Percentiles rank a stretch among this genome's conserved stretches.
Evolutionary conservation across 2,797 vertebrate genomes (phyloP).

Genomic region (Oreochromis grahami): DNA sequence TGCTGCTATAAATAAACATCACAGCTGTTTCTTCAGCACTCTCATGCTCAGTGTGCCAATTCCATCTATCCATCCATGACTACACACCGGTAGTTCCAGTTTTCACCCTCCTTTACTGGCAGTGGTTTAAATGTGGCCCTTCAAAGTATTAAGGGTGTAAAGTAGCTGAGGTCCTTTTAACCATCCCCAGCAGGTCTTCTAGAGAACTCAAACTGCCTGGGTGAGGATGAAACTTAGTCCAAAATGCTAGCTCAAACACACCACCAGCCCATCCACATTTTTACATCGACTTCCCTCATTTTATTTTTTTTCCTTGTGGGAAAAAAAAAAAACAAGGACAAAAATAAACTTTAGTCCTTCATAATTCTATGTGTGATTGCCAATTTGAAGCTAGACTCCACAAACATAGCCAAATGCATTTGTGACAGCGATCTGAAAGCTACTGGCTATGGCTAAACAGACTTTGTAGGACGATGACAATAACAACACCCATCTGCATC

Average conservation of each 20-base stretch:
- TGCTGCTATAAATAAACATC: background rate
- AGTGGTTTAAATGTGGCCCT: background rate
- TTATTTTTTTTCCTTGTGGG: background rate
- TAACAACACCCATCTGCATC: background rate
- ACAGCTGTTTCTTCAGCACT: background rate
- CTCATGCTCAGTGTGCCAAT: background rate
- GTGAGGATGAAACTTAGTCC: background rate
- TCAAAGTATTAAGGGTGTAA: background rate
- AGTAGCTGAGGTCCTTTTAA: background rate
- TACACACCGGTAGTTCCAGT: background rate
- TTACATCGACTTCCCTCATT: fast-evolving
- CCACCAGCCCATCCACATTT: background rate
- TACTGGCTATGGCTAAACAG: fast-evolving
- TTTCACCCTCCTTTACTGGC: background rate
- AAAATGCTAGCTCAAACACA: background rate
- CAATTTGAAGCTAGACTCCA: background rate
- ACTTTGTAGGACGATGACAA: background rate
- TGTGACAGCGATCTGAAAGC: background rate
- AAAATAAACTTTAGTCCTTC: background rate
- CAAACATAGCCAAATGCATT: background rate
- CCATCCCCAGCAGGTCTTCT: background rate
- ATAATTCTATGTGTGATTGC: background rate
- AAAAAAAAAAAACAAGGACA: background rate
- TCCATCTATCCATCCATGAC: background rate
- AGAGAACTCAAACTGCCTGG: background rate